Evolutionary conservation across 2,888 invertebrate species (phyloP), one percentile per base, ranked within the genome.

Genomic region (Scaptomyza polygonia): DNA sequence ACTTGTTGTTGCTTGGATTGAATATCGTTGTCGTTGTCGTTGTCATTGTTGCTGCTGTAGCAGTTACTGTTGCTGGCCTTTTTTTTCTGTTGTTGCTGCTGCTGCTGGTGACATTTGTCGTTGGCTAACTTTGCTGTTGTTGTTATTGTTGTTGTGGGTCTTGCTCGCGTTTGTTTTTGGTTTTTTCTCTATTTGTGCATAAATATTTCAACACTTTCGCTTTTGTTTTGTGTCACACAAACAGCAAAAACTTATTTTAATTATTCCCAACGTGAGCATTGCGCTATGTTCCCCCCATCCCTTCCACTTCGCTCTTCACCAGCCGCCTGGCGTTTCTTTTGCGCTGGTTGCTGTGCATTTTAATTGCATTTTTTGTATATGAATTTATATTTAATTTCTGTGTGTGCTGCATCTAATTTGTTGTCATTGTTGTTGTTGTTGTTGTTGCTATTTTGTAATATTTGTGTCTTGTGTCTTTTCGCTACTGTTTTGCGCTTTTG

Each of bases 191-290:
- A 55, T 77, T 72, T 86, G 83, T 87, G 85, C 76, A 88, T 83
- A 88, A 79, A 87, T 78, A 86, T 86, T 86, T 86, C 89, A 86
- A 88, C 86, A 86, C 86, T 86, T 86, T 86, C 86, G 86, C 86
- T 86, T 86, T 86, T 88, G 86, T 88, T 88, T 88, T 74, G 69
- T 86, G 72, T 66, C 77, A 75, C 68, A 64, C n/a, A 53, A 16
- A 68, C 11, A 48, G 29, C 39, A 47, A 71, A 86, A 80, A 85
- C 61, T 65, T 55, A 32, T 67, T 82, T 86, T 88, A 86, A 88
- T 86, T 79, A 82, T 83, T 83, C 67, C 77, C 72, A 75, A 67
- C 80, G 72, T 77, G 72, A 64, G 53, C 51, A 40, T 30, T 39
- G 47, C 27, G 42, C 16, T 25, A 36, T 36, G 16, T 39, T 9